A percentile compares a stretch with the other conserved stretches of the same genome.
Evolutionary conservation across 1,140 invertebrate species (phyloP).

Genomic region (Drosophila trapezifrons): DNA sequence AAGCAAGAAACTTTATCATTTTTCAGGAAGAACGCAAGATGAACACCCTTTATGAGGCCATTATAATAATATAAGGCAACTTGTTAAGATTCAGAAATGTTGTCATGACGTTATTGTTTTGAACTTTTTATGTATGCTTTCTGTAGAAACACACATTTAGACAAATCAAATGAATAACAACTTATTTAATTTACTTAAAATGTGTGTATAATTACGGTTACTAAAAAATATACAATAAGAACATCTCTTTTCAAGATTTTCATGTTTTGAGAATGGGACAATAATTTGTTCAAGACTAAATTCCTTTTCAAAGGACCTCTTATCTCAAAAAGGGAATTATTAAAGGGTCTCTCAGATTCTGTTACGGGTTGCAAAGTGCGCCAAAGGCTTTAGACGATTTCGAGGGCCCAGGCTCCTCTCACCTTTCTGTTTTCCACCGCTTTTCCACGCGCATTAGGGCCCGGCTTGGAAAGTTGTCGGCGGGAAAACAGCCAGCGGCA

Average conservation of each 20-base stretch:
- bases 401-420: slow-evolving; percentile 6
- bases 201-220: too few relatives aligned
- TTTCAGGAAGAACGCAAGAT: slow-evolving; percentile 8
- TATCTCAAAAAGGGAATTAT: slow-evolving; percentile 2
- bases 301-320: slow-evolving; percentile 2
- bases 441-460: slow-evolving; percentile 52
- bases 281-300: too few relatives aligned
- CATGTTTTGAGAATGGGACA: too few relatives aligned
- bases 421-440: slow-evolving; percentile 32
- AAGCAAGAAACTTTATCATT: slow-evolving; percentile 16
- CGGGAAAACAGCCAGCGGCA: slow-evolving; percentile 45
- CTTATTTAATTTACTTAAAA: too few relatives aligned
- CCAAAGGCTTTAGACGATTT: slow-evolving; percentile 56
- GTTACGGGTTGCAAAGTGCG: slow-evolving; percentile 46
- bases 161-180: too few relatives aligned
- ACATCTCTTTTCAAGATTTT: neutral
- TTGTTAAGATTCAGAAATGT: too few relatives aligned
- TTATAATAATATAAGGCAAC: too few relatives aligned
- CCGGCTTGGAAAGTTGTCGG: slow-evolving; percentile 48
- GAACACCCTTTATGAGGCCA: too few relatives aligned
- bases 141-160: too few relatives aligned
- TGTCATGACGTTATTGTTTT: too few relatives aligned
- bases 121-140: too few relatives aligned
- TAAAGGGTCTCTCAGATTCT: neutral
- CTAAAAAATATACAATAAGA: too few relatives aligned